phyloP scores from a whole-genome alignment of 2,888 invertebrate species.

The Autographa pulchrina region DNA sequence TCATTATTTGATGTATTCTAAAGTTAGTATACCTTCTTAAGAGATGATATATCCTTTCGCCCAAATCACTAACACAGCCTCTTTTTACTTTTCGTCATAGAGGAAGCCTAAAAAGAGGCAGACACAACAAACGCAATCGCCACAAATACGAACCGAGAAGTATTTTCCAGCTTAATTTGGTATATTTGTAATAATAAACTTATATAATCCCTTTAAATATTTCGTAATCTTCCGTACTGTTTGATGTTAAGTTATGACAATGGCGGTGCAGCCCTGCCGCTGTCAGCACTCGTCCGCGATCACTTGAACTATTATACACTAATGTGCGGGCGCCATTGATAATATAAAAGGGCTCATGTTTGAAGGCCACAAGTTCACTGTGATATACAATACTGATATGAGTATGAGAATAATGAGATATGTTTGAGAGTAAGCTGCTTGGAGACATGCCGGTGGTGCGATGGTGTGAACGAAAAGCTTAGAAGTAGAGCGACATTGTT shows the following conservation, averaged over 20 bases:
- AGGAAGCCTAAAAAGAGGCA: too few relatives aligned
- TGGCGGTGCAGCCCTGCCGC: slow-evolving; percentile 58
- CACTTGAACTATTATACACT: slow-evolving; percentile 72
- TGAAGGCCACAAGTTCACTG: slow-evolving; percentile 75
- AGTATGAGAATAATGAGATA: slow-evolving; percentile 54
- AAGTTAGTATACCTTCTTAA: too few relatives aligned
- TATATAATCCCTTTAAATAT: neutral
- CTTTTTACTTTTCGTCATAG: too few relatives aligned
- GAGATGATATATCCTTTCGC: too few relatives aligned
- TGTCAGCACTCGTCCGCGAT: slow-evolving; percentile 72
- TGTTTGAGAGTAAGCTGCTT: slow-evolving; percentile 21
- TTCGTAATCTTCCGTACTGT: neutral
- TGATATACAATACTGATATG: slow-evolving; percentile 67
- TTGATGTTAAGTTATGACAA: slow-evolving; percentile 3
- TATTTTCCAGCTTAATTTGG: too few relatives aligned
- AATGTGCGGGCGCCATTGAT: slow-evolving; percentile 71
- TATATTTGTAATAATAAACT: too few relatives aligned
- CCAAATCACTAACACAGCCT: too few relatives aligned
- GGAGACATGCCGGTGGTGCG: neutral
- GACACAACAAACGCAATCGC: too few relatives aligned
- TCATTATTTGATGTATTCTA: neutral
- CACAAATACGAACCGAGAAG: too few relatives aligned
- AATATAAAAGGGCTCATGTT: slow-evolving; percentile 63
- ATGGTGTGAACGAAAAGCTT: neutral
- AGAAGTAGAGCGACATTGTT: too few relatives aligned